phyloP scores from a whole-genome alignment of 1,140 invertebrate species.

The Fopius arisanus region DNA sequence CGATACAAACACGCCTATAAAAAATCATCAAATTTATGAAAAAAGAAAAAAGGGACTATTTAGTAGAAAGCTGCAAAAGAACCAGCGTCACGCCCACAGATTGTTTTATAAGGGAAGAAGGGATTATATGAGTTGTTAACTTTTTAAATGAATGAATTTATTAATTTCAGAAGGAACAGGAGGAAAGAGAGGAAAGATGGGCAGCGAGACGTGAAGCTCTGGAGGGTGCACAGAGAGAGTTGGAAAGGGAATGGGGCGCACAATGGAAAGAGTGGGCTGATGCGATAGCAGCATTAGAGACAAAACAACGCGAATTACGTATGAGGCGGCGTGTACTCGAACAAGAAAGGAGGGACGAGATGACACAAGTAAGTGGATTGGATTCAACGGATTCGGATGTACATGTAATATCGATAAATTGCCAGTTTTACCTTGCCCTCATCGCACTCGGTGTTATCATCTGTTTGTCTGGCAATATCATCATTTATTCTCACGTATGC shows the following conservation, averaged over 20 bases:
- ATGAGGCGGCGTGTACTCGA: constrained; percentile 58
- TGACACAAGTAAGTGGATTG: constrained; percentile 65
- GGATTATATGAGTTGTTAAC: too few species aligned
- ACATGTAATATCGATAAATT: constrained; percentile 58
- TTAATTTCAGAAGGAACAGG: constrained; percentile 59
- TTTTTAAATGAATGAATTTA: constrained; percentile 8
- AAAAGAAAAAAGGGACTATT: too few species aligned
- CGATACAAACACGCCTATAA: too few species aligned
- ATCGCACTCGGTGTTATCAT: constrained; percentile 61
- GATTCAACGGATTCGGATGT: constrained; percentile 56
- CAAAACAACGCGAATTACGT: constrained; percentile 62
- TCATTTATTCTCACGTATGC: constrained; percentile 63
- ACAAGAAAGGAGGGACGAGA: constrained; percentile 64
- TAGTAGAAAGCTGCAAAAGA: too few species aligned
- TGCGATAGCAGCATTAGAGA: constrained; percentile 59
- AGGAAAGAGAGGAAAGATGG: constrained; percentile 66
- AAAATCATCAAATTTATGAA: too few species aligned
- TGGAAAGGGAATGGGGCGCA: constrained; percentile 64
- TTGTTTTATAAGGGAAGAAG: too few species aligned
- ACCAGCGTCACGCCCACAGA: too few species aligned
- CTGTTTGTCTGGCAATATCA: constrained; percentile 64
- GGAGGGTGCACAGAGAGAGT: constrained; percentile 63
- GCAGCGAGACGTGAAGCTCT: constrained; percentile 60
- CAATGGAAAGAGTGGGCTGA: constrained; percentile 64
- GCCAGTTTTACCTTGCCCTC: constrained; percentile 62